A percentile compares a stretch with the other conserved stretches of the same genome.
Evolutionary conservation across 2,797 vertebrate genomes (phyloP).

Genomic region (Carduelis carduelis): DNA sequence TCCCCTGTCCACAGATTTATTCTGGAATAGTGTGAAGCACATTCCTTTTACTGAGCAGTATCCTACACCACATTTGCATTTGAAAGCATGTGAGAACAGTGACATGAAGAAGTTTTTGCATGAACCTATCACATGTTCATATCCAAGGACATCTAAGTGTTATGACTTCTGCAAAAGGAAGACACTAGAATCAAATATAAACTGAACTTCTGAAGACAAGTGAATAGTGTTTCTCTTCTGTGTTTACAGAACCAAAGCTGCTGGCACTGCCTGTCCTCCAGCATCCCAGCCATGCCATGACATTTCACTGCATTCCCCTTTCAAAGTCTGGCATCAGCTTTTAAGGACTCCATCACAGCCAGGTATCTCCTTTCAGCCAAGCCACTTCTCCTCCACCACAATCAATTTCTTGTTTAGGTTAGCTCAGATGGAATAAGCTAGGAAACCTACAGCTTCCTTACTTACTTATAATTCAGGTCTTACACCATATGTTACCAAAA

Average conservation of each 20-base stretch:
- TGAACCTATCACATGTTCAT: neutral
- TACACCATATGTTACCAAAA: neutral
- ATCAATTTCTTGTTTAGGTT: neutral
- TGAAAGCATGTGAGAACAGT: neutral
- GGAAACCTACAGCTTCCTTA: neutral
- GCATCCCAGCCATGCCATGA: neutral
- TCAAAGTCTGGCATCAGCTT: neutral
- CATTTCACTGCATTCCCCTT: neutral
- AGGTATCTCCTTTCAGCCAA: neutral
- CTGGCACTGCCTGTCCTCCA: neutral
- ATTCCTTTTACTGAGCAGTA: neutral
- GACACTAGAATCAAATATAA: neutral
- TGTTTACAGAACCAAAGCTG: neutral
- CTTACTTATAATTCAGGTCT: neutral
- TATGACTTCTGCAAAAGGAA: neutral
- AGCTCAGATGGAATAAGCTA: neutral
- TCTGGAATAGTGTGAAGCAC: neutral
- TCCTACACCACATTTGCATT: neutral
- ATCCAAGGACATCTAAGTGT: neutral
- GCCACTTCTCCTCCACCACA: neutral
- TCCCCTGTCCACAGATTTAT: neutral
- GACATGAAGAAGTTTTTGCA: neutral
- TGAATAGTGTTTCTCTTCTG: fast-evolving
- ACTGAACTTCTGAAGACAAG: neutral
- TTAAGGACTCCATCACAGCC: neutral